A percentile compares a stretch with the other conserved stretches of the same genome.
Evolutionary conservation across 2,113 vertebrate genomes (phyloP).

Genomic region (Nesogale talazaci): DNA sequence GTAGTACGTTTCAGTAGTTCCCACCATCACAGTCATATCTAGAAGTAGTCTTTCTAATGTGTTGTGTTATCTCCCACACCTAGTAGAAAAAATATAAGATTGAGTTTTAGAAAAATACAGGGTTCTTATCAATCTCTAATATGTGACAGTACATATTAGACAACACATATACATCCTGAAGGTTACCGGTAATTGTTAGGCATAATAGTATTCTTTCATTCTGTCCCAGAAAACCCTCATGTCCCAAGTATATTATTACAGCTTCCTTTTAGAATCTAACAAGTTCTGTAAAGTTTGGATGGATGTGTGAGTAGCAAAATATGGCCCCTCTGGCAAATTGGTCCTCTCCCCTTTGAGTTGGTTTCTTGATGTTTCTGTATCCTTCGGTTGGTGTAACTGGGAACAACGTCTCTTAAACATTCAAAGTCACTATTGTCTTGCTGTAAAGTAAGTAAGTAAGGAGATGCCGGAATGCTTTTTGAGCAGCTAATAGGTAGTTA

Average conservation of each 20-base stretch:
- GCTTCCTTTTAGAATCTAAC: background rate
- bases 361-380: background rate
- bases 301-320: background rate
- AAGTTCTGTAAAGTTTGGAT: background rate
- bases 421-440: background rate
- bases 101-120: background rate
- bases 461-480: background rate
- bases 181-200: background rate
- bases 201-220: background rate
- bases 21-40: background rate
- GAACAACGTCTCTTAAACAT: background rate
- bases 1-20: background rate
- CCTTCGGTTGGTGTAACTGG: background rate
- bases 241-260: background rate
- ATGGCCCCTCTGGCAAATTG: background rate
- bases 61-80: background rate
- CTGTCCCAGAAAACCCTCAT: background rate
- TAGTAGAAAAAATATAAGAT: background rate
- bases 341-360: background rate
- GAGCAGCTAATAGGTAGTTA: conserved; percentile 73
- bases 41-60: background rate
- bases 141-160: background rate
- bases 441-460: background rate
- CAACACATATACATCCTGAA: background rate
- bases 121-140: background rate